Percentiles rank a stretch among this genome's conserved stretches.
phyloP scores from a whole-genome alignment of 2,113 vertebrate genomes.

The Fregetta grallaria region DNA sequence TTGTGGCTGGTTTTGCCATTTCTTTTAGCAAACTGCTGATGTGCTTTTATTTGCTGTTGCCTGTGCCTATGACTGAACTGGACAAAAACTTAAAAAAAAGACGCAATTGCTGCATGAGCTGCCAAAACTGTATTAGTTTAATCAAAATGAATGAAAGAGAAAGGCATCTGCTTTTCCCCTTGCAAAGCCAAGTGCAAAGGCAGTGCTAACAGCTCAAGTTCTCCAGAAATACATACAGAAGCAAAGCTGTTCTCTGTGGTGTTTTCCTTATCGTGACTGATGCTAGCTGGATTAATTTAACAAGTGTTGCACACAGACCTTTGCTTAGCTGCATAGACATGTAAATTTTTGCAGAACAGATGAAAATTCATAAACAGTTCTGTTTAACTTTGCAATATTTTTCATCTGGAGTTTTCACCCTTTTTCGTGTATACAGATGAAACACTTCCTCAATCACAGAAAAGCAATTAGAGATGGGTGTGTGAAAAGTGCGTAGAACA shows the following conservation, averaged over 20 bases:
- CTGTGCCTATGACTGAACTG: background rate
- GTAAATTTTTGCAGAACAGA: background rate
- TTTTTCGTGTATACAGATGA: background rate
- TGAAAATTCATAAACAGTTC: background rate
- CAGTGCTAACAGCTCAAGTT: background rate
- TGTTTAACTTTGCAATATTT: background rate
- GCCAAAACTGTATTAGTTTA: background rate
- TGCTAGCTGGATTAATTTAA: background rate
- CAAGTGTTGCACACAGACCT: background rate
- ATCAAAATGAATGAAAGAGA: background rate
- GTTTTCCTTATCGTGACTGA: background rate
- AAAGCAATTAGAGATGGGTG: background rate
- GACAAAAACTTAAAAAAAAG: background rate
- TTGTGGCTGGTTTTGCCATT: background rate
- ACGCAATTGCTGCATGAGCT: background rate
- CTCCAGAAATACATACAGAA: background rate
- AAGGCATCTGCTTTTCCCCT: background rate
- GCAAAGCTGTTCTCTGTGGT: background rate
- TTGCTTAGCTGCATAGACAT: background rate
- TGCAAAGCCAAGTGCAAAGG: background rate
- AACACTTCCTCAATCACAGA: background rate
- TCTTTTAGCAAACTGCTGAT: background rate
- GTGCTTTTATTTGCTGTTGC: background rate
- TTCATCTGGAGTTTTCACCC: background rate
- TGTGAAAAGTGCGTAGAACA: background rate